Evolutionary conservation across 2,113 vertebrate species (phyloP).

Genomic region (Aleadryas rufinucha): DNA sequence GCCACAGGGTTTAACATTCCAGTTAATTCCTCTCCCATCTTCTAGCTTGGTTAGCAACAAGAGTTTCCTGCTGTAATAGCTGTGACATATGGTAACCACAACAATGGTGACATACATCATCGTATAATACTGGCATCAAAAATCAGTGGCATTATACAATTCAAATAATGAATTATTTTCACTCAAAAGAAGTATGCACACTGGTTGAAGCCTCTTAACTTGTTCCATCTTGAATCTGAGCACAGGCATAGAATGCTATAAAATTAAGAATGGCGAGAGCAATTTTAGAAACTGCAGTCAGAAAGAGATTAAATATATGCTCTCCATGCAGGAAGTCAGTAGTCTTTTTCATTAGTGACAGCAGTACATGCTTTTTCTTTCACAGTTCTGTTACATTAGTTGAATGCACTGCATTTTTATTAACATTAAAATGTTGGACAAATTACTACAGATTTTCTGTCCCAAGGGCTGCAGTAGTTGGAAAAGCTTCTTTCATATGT

Average conservation of each 20-base stretch:
- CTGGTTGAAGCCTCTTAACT: background rate
- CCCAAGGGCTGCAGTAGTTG: background rate
- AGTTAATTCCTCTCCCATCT: background rate
- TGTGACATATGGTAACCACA: background rate
- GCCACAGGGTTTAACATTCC: rapidly evolving
- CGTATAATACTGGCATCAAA: background rate
- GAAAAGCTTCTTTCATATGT: background rate
- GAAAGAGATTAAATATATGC: background rate
- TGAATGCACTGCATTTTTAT: background rate
- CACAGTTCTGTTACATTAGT: background rate
- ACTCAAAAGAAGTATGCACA: background rate
- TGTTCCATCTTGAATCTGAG: background rate
- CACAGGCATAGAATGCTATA: background rate
- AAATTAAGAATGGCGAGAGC: background rate
- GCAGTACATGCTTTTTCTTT: background rate
- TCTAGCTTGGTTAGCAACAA: background rate
- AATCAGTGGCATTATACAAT: background rate
- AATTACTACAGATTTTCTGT: background rate
- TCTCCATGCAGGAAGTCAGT: background rate
- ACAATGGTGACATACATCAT: background rate
- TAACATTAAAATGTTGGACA: background rate
- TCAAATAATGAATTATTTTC: background rate
- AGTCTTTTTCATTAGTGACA: background rate
- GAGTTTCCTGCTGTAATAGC: background rate
- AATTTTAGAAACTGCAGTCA: background rate